Percentiles rank a stretch among this genome's conserved stretches.
Conservation (phyloP, 1,140 invertebrate genomes). For the Vollenhovia emeryi region DNA sequence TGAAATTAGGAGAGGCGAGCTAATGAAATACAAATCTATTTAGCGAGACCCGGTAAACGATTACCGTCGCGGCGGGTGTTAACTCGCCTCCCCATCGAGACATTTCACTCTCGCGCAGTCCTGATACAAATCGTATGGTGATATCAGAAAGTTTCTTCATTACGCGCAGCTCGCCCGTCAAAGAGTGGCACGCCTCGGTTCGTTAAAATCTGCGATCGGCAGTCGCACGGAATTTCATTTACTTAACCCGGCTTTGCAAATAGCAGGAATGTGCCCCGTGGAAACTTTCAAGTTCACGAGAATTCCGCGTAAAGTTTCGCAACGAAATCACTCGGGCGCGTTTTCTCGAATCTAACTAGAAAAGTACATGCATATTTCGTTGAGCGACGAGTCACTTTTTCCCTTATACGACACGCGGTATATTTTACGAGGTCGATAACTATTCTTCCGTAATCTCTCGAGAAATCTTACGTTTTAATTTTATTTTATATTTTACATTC, state of each 20-base stretch:
- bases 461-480: not conserved
- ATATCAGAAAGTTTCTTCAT: slow-evolving; percentile 62
- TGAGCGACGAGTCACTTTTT: not conserved
- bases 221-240: slow-evolving; percentile 59
- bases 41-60: slow-evolving; percentile 23
- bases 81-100: not conserved
- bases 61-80: not conserved
- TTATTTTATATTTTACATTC: not conserved
- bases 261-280: slow-evolving; percentile 35
- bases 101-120: slow-evolving; percentile 26
- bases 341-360: slow-evolving; percentile 17
- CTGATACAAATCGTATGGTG: slow-evolving; percentile 45
- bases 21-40: slow-evolving; percentile 49
- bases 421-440: not conserved
- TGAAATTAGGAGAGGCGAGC: not conserved
- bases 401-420: not conserved
- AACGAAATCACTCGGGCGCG: slow-evolving; percentile 27
- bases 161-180: slow-evolving; percentile 51
- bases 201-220: slow-evolving; percentile 54
- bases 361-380: not conserved
- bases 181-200: slow-evolving; percentile 53
- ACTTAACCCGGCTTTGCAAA: slow-evolving; percentile 57
- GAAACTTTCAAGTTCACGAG: slow-evolving; percentile 31
- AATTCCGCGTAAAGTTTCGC: slow-evolving; percentile 34
- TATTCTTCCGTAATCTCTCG: not conserved